These are phyloP conservation scores for Nasua narica DNA, from an alignment of 2,797 vertebrate species.

Conservation along the genomic window DNA sequence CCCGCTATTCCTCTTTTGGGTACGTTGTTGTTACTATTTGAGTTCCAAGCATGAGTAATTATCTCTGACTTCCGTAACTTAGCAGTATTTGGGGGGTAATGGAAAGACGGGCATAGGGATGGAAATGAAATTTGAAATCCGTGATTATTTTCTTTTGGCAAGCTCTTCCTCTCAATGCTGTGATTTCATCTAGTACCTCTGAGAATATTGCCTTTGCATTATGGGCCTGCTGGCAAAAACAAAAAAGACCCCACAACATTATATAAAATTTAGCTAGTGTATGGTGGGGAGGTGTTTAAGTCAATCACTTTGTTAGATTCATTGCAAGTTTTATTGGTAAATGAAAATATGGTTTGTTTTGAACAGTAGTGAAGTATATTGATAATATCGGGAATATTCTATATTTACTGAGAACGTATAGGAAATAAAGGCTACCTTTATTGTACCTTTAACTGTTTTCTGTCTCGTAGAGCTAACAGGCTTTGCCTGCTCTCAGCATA, in stretches of 20 bases:
- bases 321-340: slow-evolving; percentile 4
- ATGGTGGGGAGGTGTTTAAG: background rate
- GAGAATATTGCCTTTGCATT: background rate
- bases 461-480: background rate
- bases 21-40: background rate
- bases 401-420: background rate
- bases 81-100: background rate
- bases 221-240: slow-evolving; percentile 31
- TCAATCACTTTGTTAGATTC: background rate
- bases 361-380: background rate
- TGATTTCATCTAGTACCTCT: background rate
- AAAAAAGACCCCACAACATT: background rate
- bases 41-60: background rate
- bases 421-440: background rate
- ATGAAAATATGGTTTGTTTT: background rate
- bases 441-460: background rate
- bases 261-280: background rate
- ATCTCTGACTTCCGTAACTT: slow-evolving; percentile 1
- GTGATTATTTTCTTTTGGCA: background rate
- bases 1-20: background rate
- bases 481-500: slow-evolving; percentile 10
- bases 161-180: background rate
- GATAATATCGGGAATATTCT: background rate
- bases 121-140: background rate
- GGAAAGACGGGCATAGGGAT: background rate